Conservation (phyloP, 2,797 vertebrate species). For the Melopsittacus undulatus region DNA sequence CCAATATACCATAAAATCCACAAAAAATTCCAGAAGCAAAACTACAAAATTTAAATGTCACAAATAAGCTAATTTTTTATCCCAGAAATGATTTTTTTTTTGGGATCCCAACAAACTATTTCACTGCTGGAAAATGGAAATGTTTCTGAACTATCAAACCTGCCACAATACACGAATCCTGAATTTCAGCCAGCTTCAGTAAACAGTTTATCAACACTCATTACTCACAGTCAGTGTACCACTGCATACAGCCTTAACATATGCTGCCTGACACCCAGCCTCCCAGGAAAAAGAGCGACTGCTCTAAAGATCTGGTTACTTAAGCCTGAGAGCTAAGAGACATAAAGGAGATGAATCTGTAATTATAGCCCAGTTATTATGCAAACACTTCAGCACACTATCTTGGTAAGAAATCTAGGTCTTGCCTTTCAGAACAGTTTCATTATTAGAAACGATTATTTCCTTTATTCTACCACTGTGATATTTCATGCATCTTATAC, state of each 20-base stretch:
- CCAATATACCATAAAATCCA: background rate
- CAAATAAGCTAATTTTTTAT: background rate
- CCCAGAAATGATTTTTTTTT: background rate
- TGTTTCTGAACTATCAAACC: background rate
- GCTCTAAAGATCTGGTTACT: slow-evolving; percentile 36
- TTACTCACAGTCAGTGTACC: slow-evolving; percentile 48
- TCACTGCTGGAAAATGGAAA: background rate
- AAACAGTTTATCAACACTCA: slow-evolving; percentile 62
- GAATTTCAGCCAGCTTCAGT: slow-evolving; percentile 52
- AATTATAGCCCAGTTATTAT: slow-evolving; percentile 59
- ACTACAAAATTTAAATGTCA: background rate
- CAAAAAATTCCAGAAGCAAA: background rate
- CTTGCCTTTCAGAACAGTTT: slow-evolving; percentile 67
- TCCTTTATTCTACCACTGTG: slow-evolving; percentile 58
- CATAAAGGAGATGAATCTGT: slow-evolving; percentile 62
- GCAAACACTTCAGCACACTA: slow-evolving; percentile 38
- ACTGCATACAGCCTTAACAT: slow-evolving; percentile 39
- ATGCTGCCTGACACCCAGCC: slow-evolving; percentile 55
- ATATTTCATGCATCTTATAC: slow-evolving; percentile 51
- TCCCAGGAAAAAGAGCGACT: slow-evolving; percentile 6
- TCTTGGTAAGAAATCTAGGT: slow-evolving; percentile 65
- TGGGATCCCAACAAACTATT: background rate
- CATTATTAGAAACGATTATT: slow-evolving; percentile 70
- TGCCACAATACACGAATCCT: background rate
- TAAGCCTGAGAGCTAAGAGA: slow-evolving; percentile 39